Evolutionary conservation across 2,888 invertebrate genomes (phyloP), one percentile per base, ranked within the genome.

Genomic region (Penaeus monodon): DNA sequence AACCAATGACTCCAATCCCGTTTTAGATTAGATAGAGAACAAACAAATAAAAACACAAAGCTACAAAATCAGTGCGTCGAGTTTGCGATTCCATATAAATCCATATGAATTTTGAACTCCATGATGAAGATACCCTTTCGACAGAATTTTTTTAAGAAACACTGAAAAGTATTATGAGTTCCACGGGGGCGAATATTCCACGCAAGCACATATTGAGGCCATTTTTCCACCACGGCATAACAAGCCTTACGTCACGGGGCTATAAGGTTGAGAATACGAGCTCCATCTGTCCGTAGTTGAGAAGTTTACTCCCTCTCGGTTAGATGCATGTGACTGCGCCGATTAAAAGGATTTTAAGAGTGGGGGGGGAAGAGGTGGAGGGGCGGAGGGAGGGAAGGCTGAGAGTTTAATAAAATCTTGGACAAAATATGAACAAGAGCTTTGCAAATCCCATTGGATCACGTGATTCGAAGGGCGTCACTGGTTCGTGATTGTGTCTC

Each of bases 271-370:
- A 76, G 73, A 84, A 17, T 84, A 44, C 77, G 38, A 24, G 38
- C n/a, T 64, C 29, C 44, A 63, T 29, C 44, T 70, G 33, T 73
- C n/a, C 66, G 57, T 63, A 76, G 76, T 65, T 76, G 83, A 76
- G 83, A 84, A 84, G 83, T 84, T 84, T 84, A 84, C 83, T 76
- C 73, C 83, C 66, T 84, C 83, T 84, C 83, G 83, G 83, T 84
- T 76, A 84, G 49, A 84, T 84, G 83, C 83, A 84, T 76, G 83
- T 84, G 83, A 84, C 83, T 84, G 83, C 83, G 83, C 74, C 83
- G 83, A 84, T 84, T 84, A 84, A 77, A 84, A 76, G 83, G 83
- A 84, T 84, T 84, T 84, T 84, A 84, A 84, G 83, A 84, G 83
- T 24, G n/a, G 83, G 76, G 76, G 83, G 29, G 64, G 44, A 65